Evolutionary conservation across 2,113 vertebrate species (phyloP).

Genomic region (Perca fluviatilis): DNA sequence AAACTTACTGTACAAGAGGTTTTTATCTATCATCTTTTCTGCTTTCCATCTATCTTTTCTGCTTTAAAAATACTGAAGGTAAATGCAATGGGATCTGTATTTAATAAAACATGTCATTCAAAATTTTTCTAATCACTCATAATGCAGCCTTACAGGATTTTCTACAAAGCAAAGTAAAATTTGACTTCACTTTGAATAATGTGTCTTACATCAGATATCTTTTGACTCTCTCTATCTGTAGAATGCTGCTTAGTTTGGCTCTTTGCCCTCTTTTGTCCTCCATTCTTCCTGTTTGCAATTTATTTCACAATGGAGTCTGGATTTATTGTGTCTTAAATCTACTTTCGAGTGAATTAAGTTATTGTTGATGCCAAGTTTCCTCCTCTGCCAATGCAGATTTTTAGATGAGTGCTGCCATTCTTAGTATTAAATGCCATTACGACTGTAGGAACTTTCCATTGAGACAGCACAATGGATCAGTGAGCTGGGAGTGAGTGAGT

Average conservation of each 20-base stretch:
- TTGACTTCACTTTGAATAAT: neutral
- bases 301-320: neutral
- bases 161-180: constrained; percentile 7
- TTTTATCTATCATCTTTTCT: neutral
- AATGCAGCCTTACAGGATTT: neutral
- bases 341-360: constrained; percentile 23
- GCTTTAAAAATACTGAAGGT: neutral
- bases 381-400: constrained; percentile 3
- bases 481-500: neutral
- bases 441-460: constrained; percentile 12
- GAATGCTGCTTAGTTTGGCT: constrained; percentile 10
- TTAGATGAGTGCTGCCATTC: neutral
- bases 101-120: neutral
- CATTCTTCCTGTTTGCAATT: neutral
- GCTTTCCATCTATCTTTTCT: neutral
- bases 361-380: constrained; percentile 28
- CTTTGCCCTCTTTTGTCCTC: constrained; percentile 6
- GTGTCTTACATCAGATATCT: neutral
- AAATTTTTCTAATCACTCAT: neutral
- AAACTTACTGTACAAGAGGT: too few relatives aligned
- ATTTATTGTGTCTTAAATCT: neutral
- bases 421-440: constrained; percentile 15
- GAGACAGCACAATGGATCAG: neutral
- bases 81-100: neutral
- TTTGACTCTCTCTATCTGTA: neutral